phyloP scores from a whole-genome alignment of 2,888 invertebrate genomes.

The Pachliopta kotzebuea region DNA sequence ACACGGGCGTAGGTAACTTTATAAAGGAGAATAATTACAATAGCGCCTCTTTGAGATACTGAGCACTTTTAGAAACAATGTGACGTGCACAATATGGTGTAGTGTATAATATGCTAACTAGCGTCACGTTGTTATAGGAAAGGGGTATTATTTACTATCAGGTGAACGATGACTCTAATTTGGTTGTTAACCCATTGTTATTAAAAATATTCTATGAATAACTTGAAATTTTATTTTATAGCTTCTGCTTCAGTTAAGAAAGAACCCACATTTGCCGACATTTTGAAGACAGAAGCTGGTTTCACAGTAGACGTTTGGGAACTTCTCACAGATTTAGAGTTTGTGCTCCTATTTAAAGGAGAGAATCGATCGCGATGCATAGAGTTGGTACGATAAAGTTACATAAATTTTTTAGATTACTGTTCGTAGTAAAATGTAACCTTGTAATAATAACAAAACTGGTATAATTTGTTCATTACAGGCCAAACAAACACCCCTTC shows the following conservation, averaged over 20 bases:
- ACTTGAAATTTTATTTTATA: slow-evolving; percentile 34
- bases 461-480: slow-evolving; percentile 35
- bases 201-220: too few species aligned
- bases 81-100: too few species aligned
- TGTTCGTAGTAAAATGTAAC: background rate
- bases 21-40: too few species aligned
- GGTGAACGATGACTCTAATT: too few species aligned
- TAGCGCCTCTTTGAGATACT: too few species aligned
- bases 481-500: slow-evolving; percentile 66
- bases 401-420: background rate
- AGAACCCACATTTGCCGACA: slow-evolving; percentile 45
- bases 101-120: too few species aligned
- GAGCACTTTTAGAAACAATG: too few species aligned
- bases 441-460: background rate
- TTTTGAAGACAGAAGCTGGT: slow-evolving; percentile 54
- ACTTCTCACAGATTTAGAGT: slow-evolving; percentile 62
- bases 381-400: slow-evolving; percentile 56
- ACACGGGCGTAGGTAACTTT: too few species aligned
- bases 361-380: slow-evolving; percentile 58
- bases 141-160: too few species aligned
- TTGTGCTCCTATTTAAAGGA: slow-evolving; percentile 62
- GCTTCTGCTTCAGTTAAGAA: slow-evolving; percentile 29
- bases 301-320: slow-evolving; percentile 66
- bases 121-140: too few species aligned
- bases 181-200: too few species aligned